Evolutionary conservation across 2,888 invertebrate species (phyloP).

Genomic region (Pammene fasciana): DNA sequence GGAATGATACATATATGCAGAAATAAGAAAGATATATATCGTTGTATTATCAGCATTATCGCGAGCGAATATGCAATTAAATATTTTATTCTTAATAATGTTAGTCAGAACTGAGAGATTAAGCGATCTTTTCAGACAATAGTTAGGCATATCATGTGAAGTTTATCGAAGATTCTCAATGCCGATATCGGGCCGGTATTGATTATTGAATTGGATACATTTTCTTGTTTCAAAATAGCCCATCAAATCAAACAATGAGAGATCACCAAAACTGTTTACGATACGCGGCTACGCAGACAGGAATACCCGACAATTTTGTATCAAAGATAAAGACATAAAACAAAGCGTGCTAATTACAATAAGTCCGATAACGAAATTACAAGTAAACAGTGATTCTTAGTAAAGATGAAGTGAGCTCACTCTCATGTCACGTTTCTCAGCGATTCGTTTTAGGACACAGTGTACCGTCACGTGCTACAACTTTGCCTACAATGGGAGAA

Average conservation of each 20-base stretch:
- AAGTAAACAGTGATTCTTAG: conserved; percentile 12
- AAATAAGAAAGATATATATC: no score
- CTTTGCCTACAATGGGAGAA: no score
- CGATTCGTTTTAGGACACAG: conserved; percentile 10
- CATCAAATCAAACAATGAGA: neutral
- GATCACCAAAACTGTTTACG: neutral
- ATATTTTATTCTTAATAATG: neutral
- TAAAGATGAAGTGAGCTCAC: neutral
- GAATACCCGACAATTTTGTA: neutral
- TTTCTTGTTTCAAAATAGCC: neutral
- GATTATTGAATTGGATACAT: neutral
- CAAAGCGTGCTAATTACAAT: conserved; percentile 11
- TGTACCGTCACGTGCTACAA: no score
- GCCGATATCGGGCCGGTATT: neutral
- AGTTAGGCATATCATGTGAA: neutral
- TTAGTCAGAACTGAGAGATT: neutral
- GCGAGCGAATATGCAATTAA: no score
- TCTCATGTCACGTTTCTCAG: conserved; percentile 12
- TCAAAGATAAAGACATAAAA: conserved; percentile 4
- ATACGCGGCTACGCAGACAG: neutral
- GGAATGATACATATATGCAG: no score
- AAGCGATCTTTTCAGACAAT: neutral
- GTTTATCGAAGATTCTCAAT: no score
- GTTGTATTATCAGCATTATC: no score
- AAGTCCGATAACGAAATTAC: conserved; percentile 5